These are phyloP conservation scores for Rhinella marina DNA, from an alignment of 2,797 vertebrate genomes.

Conservation along the genomic window DNA sequence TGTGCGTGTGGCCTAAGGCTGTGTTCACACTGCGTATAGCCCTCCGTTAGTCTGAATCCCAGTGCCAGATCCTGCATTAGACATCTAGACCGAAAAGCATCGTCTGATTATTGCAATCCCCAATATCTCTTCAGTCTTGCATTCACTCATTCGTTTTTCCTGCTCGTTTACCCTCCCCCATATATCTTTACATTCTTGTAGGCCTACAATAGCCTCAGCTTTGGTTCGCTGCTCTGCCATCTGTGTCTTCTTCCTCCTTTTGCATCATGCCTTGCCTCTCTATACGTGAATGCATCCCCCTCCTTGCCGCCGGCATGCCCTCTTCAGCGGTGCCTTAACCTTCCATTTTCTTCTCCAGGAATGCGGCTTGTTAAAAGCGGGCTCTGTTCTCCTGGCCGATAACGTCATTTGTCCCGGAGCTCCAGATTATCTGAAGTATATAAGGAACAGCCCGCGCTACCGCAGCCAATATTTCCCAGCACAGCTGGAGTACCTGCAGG, in stretches of 20 bases:
- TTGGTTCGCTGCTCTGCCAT: not conserved
- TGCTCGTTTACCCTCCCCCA: not conserved
- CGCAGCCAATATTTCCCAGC: slow-evolving; percentile 73
- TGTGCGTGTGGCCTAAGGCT: no score
- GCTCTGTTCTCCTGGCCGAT: slow-evolving; percentile 77
- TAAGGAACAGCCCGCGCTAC: slow-evolving; percentile 74
- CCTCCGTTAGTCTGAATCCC: no score
- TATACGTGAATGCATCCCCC: no score
- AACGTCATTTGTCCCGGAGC: slow-evolving; percentile 79
- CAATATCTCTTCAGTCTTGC: not conserved
- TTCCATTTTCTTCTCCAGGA: slow-evolving; percentile 66
- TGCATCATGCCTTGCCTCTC: not conserved
- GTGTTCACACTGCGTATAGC: no score
- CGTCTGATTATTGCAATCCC: not conserved
- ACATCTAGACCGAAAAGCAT: not conserved
- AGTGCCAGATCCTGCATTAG: no score
- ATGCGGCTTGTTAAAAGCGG: slow-evolving; percentile 74
- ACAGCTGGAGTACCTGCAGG: slow-evolving; percentile 53
- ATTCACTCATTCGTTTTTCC: not conserved
- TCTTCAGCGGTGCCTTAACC: not conserved
- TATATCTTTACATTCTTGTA: not conserved
- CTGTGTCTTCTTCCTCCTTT: not conserved
- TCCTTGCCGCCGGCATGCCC: not conserved
- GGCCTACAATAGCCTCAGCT: not conserved
- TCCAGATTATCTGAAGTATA: slow-evolving; percentile 78